Evolutionary conservation across 2,888 invertebrate species (phyloP), one percentile per base, ranked within the genome.

Genomic region (Noctuana brunneofusca): DNA sequence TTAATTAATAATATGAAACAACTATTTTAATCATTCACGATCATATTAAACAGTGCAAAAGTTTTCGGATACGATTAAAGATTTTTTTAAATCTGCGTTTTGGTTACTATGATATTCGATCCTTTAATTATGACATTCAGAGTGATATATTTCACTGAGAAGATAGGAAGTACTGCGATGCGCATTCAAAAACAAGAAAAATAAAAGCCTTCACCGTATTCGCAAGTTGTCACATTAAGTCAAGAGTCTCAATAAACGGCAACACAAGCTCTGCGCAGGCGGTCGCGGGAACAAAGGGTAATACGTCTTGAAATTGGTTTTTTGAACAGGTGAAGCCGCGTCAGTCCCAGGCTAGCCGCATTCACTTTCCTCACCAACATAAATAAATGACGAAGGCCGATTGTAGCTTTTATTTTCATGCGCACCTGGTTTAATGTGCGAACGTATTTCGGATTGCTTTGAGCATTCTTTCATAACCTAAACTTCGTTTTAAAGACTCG

Each of bases 311-410:
- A 75, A 85, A 85, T 83, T 80, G 83, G 77, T 81, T 83, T 86
- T 84, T 82, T 75, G 76, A 86, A 81, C 87, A 87, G 82, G 84
- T 88, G 86, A 83, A 82, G 78, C 80, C 81, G 79, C 77, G 80
- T 81, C 83, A 76, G 74, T 78, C 75, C 68, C 78, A 72, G 76
- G 64, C 76, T 72, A 73, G 75, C 74, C 75, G 78, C 78, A 78
- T 83, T 84, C 82, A 83, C 83, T 86, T 85, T 85, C 78, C 76
- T 76, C 79, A 75, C 69, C 81, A 78, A 76, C 76, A 75, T 77
- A 80, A 83, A 86, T 81, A 81, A 80, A 79, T 76, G 69, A 71
- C 76, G 81, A 84, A 87, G 82, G 83, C 74, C 82, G 77, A 75
- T 72, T 66, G 66, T 71, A 73, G 76, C 80, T 86, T 86, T 84